A percentile compares a stretch with the other conserved stretches of the same genome.
Conservation (phyloP, 2,113 vertebrate genomes). For the Tupaia chinensis region DNA sequence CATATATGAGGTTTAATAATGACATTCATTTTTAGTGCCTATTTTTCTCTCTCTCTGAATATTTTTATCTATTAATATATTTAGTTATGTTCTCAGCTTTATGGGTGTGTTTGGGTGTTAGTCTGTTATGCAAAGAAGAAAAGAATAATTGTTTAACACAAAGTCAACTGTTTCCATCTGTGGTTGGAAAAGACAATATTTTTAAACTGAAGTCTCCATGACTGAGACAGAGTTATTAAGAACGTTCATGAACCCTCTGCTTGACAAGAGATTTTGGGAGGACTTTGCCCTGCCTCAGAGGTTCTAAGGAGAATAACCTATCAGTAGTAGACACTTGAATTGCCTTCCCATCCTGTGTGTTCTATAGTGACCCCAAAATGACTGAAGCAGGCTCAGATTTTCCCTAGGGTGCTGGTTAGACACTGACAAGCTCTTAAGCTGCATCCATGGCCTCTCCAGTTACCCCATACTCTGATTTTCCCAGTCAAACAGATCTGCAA, state of each 20-base stretch:
- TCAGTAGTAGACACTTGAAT: not conserved
- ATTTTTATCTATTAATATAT: not conserved
- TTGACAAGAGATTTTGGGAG: not conserved
- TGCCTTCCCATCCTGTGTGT: not conserved
- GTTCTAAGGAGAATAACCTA: not conserved
- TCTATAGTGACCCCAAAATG: constrained; percentile 11
- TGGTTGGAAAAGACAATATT: not conserved
- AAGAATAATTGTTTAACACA: not conserved
- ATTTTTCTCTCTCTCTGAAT: not conserved
- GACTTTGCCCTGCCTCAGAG: not conserved
- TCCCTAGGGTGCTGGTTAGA: not conserved
- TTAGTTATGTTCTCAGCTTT: not conserved
- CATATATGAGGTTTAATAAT: not conserved
- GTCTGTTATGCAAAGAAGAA: not conserved
- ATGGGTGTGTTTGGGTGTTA: not conserved
- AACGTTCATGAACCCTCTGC: not conserved
- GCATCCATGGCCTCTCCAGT: not conserved
- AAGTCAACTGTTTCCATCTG: not conserved
- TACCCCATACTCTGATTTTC: not conserved
- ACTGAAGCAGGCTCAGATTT: not conserved
- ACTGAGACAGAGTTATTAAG: constrained; percentile 21
- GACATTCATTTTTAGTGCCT: not conserved
- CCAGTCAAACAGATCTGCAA: not conserved
- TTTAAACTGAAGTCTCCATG: constrained; percentile 24
- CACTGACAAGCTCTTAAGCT: not conserved